These are phyloP conservation scores for Protomyctophum bolini DNA, from an alignment of 2,113 vertebrate species.

Conservation along the genomic window DNA sequence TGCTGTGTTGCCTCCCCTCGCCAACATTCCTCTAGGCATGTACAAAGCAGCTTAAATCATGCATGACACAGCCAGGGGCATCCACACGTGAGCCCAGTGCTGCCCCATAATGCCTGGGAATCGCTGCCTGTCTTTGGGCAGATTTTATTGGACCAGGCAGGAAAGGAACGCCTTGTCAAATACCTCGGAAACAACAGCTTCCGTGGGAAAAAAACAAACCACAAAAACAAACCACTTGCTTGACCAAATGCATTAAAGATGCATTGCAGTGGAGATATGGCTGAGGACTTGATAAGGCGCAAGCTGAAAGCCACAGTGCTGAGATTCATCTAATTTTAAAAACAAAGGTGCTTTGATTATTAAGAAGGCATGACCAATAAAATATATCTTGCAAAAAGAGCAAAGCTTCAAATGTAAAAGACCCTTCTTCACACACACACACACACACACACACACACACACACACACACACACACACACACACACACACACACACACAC, in stretches of 20 bases:
- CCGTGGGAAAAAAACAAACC: constrained; percentile 59
- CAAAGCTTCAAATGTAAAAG: too few relatives aligned
- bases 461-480: too few relatives aligned
- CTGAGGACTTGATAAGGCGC: constrained; percentile 27
- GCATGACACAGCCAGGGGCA: constrained; percentile 87
- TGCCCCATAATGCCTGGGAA: constrained; percentile 81
- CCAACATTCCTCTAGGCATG: constrained; percentile 84
- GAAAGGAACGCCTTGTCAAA: constrained; percentile 81
- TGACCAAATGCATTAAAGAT: constrained; percentile 62
- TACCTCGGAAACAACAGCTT: constrained; percentile 45
- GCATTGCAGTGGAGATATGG: constrained; percentile 23
- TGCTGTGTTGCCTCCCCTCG: constrained; percentile 29
- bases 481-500: too few relatives aligned
- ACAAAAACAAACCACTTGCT: constrained; percentile 62
- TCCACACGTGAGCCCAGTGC: constrained; percentile 81
- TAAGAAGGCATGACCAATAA: too few relatives aligned
- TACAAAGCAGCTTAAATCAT: constrained; percentile 93
- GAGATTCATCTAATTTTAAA: constrained; percentile 49
- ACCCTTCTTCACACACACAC: too few relatives aligned
- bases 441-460: too few relatives aligned
- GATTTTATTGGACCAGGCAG: constrained; percentile 89
- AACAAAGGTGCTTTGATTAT: too few relatives aligned
- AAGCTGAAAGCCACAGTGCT: constrained; percentile 26
- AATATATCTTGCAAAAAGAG: too few relatives aligned
- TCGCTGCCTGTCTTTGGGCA: constrained; percentile 79